phyloP scores from a whole-genome alignment of 2,113 vertebrate genomes.

The Phoenicopterus ruber region DNA sequence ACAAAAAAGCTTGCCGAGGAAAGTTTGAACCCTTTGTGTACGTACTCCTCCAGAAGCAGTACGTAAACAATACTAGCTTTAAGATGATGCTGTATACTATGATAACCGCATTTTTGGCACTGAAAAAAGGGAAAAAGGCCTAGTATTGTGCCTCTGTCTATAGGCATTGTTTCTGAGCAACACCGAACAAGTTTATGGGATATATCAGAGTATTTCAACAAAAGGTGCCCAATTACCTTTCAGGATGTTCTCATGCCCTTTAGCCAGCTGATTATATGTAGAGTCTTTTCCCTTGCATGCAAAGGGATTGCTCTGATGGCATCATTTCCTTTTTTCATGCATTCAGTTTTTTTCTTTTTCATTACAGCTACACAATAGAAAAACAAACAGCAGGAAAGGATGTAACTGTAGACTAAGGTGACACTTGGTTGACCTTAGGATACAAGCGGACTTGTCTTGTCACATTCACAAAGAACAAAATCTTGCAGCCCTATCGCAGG shows the following conservation, averaged over 20 bases:
- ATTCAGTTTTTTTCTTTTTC: background rate
- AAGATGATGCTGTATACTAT: background rate
- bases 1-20: background rate
- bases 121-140: background rate
- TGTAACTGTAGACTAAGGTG: background rate
- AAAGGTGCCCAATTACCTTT: background rate
- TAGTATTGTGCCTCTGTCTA: background rate
- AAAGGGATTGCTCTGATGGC: conserved; percentile 7
- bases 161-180: background rate
- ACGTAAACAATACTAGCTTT: background rate
- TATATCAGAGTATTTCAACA: background rate
- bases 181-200: background rate
- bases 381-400: conserved; percentile 43
- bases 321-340: conserved; percentile 34
- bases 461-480: background rate
- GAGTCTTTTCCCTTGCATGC: background rate
- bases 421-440: conserved; percentile 38
- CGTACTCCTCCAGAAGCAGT: background rate
- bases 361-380: conserved; percentile 41
- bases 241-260: conserved; percentile 51
- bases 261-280: background rate
- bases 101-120: background rate
- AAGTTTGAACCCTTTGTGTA: background rate
- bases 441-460: background rate
- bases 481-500: background rate